These are phyloP conservation scores for Alaudala cheleensis DNA, from an alignment of 2,113 vertebrate genomes.

Conservation along the genomic window DNA sequence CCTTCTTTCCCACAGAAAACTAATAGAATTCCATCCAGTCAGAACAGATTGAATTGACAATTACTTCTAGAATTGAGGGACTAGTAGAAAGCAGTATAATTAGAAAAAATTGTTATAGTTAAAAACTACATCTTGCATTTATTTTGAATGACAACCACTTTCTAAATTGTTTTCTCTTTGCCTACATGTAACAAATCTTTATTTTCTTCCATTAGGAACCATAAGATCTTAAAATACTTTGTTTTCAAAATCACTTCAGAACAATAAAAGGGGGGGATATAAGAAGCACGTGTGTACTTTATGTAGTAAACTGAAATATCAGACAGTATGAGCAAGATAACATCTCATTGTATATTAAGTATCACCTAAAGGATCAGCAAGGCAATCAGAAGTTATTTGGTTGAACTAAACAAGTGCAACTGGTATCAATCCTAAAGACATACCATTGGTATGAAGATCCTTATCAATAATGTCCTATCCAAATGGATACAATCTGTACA, in stretches of 20 bases:
- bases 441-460: background rate
- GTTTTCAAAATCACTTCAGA: background rate
- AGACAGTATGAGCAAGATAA: background rate
- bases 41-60: background rate
- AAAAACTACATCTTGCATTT: background rate
- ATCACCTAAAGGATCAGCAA: conserved; percentile 27
- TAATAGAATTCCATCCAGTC: background rate
- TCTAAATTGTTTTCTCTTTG: background rate
- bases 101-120: background rate
- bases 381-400: conserved; percentile 1
- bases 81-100: background rate
- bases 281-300: background rate
- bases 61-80: background rate
- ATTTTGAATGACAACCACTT: background rate
- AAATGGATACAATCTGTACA: background rate
- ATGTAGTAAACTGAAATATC: conserved; percentile 17
- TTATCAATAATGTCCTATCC: conserved; percentile 24
- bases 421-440: conserved; percentile 21
- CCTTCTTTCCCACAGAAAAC: background rate
- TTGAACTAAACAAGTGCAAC: background rate
- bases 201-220: background rate
- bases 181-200: background rate
- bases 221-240: background rate
- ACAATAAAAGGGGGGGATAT: background rate
- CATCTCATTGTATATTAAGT: conserved; percentile 29